Conservation (phyloP, 2,888 invertebrate species). For the Athalia circularis region DNA sequence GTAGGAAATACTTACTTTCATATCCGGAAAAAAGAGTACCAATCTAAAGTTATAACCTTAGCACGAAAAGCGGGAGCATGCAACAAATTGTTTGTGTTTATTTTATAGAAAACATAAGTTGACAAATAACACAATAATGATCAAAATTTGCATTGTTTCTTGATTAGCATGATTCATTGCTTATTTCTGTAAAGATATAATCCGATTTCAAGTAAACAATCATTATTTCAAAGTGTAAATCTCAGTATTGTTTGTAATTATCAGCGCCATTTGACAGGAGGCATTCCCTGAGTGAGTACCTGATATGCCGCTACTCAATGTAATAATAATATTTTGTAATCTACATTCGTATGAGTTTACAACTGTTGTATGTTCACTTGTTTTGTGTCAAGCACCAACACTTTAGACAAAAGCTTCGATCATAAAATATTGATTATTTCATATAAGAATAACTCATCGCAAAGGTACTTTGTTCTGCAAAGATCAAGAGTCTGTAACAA, state of each 20-base stretch:
- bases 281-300: slow-evolving; percentile 73
- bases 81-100: slow-evolving; percentile 49
- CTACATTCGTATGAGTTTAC: slow-evolving; percentile 60
- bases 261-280: slow-evolving; percentile 74
- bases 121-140: slow-evolving; percentile 46
- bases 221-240: slow-evolving; percentile 73
- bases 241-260: slow-evolving; percentile 73
- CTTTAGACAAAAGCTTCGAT: slow-evolving; percentile 49
- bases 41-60: slow-evolving; percentile 51
- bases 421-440: slow-evolving; percentile 60
- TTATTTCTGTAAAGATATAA: slow-evolving; percentile 63
- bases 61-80: slow-evolving; percentile 62
- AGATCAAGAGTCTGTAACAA: not conserved
- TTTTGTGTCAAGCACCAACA: slow-evolving; percentile 70
- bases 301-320: slow-evolving; percentile 73
- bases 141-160: slow-evolving; percentile 56
- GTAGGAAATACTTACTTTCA: slow-evolving; percentile 54
- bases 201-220: slow-evolving; percentile 69
- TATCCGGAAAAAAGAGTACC: slow-evolving; percentile 46
- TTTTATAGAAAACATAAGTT: slow-evolving; percentile 49
- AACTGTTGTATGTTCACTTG: slow-evolving; percentile 66
- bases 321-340: slow-evolving; percentile 68
- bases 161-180: slow-evolving; percentile 66
- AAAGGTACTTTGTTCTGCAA: slow-evolving; percentile 14
- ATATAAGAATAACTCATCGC: slow-evolving; percentile 63